A percentile compares a stretch with the other conserved stretches of the same genome.
Conservation (phyloP, 92 coral and sea anemone species). For the Parazoanthus atlanticus region DNA sequence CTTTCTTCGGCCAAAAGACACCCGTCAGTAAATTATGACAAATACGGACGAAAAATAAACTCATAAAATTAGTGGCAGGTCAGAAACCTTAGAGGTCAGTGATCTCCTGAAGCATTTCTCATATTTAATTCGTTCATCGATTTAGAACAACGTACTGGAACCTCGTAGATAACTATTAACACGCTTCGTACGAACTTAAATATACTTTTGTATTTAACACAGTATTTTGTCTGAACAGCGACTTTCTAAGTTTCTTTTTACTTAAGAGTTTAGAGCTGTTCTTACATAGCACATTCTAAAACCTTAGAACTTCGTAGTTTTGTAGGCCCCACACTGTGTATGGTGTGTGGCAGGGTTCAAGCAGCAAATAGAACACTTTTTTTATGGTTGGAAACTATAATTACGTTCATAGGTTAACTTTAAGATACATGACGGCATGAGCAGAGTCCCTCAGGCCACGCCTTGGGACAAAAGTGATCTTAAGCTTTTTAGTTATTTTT, state of each 20-base stretch:
- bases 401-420: no score
- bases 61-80: neutral
- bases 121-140: no score
- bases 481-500: neutral
- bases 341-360: no score
- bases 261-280: no score
- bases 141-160: neutral
- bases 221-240: neutral
- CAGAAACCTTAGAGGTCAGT: neutral
- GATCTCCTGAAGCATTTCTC: neutral
- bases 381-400: neutral
- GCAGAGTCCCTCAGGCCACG: neutral
- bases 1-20: no score
- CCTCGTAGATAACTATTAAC: neutral
- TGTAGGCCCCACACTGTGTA: no score
- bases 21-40: neutral
- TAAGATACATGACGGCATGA: neutral
- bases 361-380: no score
- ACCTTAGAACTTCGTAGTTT: no score
- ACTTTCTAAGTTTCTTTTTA: no score
- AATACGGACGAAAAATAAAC: neutral
- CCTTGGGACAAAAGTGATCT: neutral
- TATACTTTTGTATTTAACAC: no score
- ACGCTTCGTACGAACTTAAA: neutral
- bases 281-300: no score